phyloP scores from a whole-genome alignment of 2,797 vertebrate species.

The Nyctalus aviator region DNA sequence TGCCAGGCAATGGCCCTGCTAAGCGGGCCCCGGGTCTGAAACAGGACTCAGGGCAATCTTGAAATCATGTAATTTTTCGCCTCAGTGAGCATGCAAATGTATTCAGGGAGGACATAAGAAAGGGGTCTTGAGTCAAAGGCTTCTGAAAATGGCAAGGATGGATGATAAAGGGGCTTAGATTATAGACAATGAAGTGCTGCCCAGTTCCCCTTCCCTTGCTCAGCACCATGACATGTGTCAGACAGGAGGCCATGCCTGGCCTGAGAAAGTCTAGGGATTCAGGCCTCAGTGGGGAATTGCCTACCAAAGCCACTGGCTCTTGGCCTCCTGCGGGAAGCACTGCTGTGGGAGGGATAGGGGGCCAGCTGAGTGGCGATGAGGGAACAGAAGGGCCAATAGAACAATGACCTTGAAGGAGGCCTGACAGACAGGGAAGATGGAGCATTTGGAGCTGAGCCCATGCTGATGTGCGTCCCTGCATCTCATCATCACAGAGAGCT shows the following conservation, averaged over 20 bases:
- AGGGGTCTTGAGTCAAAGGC: constrained; percentile 71
- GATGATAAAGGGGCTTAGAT: constrained; percentile 55
- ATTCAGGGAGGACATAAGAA: constrained; percentile 31
- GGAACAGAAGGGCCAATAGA: rapidly evolving
- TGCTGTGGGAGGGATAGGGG: rapidly evolving
- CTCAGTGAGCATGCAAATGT: constrained; percentile 85
- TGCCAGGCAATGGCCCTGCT: constrained; percentile 80
- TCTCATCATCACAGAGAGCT: neutral
- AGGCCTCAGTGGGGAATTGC: neutral
- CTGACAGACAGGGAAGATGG: neutral
- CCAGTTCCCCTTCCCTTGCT: neutral
- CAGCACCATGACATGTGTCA: neutral
- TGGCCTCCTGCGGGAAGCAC: neutral
- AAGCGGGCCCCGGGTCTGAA: constrained; percentile 80
- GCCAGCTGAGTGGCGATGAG: neutral
- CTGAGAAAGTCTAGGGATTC: neutral
- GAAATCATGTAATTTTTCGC: constrained; percentile 88
- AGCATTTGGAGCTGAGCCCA: neutral
- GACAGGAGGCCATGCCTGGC: neutral
- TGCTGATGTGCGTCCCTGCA: neutral
- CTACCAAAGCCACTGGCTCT: constrained; percentile 48
- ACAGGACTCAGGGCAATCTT: constrained; percentile 75
- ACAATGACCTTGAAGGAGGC: neutral
- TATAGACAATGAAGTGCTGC: neutral
- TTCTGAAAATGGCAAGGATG: neutral